Evolutionary conservation across 2,797 vertebrate genomes (phyloP).

Genomic region (Brotula barbata): DNA sequence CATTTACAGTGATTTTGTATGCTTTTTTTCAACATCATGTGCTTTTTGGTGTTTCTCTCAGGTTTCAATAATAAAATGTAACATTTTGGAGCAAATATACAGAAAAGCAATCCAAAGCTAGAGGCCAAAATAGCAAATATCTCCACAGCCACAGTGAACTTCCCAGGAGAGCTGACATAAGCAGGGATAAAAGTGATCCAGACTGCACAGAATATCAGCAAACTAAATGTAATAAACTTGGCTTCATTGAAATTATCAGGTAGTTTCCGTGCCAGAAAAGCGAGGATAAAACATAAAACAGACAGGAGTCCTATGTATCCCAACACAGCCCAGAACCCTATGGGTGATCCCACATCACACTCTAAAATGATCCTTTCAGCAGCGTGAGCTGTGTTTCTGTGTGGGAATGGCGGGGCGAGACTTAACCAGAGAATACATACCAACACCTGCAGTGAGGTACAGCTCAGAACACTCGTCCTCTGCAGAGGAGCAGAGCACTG

Average conservation of each 20-base stretch:
- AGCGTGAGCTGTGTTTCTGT: conserved; percentile 63
- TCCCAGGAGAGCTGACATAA: conserved; percentile 80
- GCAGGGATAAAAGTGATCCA: conserved; percentile 80
- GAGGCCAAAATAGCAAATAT: conserved; percentile 81
- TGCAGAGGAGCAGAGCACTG: conserved; percentile 72
- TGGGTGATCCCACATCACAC: conserved; percentile 73
- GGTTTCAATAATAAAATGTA: conserved; percentile 73
- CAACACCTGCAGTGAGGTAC: conserved; percentile 71
- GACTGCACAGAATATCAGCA: conserved; percentile 79
- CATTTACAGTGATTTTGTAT: conserved; percentile 19
- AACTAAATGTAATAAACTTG: conserved; percentile 80
- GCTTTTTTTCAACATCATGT: conserved; percentile 72
- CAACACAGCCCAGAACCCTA: conserved; percentile 77
- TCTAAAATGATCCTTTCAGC: conserved; percentile 74
- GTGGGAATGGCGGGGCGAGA: conserved; percentile 68
- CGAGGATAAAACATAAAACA: conserved; percentile 68
- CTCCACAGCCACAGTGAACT: conserved; percentile 79
- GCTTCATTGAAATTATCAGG: conserved; percentile 81
- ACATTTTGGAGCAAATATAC: conserved; percentile 78
- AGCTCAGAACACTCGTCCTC: conserved; percentile 70
- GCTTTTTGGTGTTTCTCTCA: conserved; percentile 72
- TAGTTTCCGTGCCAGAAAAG: conserved; percentile 76
- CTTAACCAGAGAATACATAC: conserved; percentile 73
- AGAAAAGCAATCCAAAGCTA: conserved; percentile 75
- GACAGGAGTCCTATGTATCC: conserved; percentile 75